Percentiles rank a stretch among this genome's conserved stretches.
phyloP scores from a whole-genome alignment of 1,140 invertebrate species.

The Anoplophora glabripennis region DNA sequence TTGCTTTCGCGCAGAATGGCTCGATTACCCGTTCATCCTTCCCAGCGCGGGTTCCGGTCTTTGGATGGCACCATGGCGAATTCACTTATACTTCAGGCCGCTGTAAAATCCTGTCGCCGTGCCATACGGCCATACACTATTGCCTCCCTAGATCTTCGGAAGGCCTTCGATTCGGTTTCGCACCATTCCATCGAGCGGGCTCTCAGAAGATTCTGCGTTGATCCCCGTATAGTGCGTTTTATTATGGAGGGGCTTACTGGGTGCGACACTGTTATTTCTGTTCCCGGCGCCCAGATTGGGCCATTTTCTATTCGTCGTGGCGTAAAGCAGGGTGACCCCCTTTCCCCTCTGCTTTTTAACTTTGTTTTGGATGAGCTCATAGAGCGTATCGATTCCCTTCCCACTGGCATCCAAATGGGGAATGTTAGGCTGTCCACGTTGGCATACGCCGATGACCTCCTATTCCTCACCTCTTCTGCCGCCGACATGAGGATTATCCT shows the following conservation, averaged over 20 bases:
- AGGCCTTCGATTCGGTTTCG: too few species aligned
- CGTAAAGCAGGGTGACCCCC: constrained; percentile 53
- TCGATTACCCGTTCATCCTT: too few species aligned
- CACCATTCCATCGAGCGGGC: too few species aligned
- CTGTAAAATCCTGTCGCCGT: too few species aligned
- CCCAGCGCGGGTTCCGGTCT: too few species aligned
- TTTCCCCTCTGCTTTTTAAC: constrained; percentile 52
- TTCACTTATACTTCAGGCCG: too few species aligned
- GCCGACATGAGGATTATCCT: constrained; percentile 23
- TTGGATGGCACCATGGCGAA: too few species aligned
- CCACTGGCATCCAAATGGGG: neutral
- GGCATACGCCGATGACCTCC: constrained; percentile 49
- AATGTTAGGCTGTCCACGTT: constrained; percentile 26
- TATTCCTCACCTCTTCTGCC: constrained; percentile 37
- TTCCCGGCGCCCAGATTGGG: constrained; percentile 1
- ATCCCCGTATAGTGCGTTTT: neutral
- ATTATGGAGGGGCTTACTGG: neutral
- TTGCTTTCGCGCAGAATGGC: too few species aligned
- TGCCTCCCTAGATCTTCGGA: too few species aligned
- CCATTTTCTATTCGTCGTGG: constrained; percentile 40
- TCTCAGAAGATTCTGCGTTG: neutral
- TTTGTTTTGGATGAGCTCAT: constrained; percentile 48
- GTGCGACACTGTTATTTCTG: constrained; percentile 19
- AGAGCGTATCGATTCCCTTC: neutral
- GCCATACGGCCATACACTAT: too few species aligned